Evolutionary conservation across 2,888 invertebrate genomes (phyloP), one percentile per base, ranked within the genome.

Genomic region (Acleris laterana): DNA sequence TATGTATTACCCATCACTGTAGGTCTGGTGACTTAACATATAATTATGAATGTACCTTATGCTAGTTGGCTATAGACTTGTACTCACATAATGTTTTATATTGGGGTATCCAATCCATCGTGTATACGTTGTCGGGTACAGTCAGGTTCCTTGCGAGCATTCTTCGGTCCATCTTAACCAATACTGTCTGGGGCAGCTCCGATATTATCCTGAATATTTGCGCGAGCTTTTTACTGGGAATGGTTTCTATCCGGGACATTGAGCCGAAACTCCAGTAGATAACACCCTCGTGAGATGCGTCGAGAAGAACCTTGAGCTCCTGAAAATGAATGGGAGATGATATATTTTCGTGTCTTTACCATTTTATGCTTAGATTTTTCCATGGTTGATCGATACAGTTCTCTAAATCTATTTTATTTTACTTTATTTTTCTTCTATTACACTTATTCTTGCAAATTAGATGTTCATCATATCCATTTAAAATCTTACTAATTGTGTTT

Each of bases 231-330:
- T 89, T 84, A 46, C 79, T 80, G 0, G 94, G 91, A 69, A 94
- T 93, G 0, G 93, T 92, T 77, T 94, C 94, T 44, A 93, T 93
- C 22, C 90, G 81, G 1, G 95, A 85, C 91, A 94, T 93, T 6
- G 94, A 94, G 11, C 94, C 94, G 73, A 94, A 93, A 70, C 94
- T 94, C 85, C 94, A 93, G 76, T 93, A 94, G 64, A 95, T 93
- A 25, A 94, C 89, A 16, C 94, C 94, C 62, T 94, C 88, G 17
- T 78, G 75, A 0, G 93, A 89, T 32, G 84, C 85, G 71, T 93
- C 92, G 63, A 94, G 70, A 52, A 92, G 78, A 13, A 79, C 75
- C 74, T 92, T 85, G 71, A 94, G 80, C 16, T 91, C 87, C 93
- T 93, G 71, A 11, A 22, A 46, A 32, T 32, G 7, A 7, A 32